Percentiles rank a stretch among this genome's conserved stretches.
These are phyloP conservation scores for Benitochromis conjunctus DNA, from an alignment of 2,113 vertebrate genomes.

Conservation along the genomic window DNA sequence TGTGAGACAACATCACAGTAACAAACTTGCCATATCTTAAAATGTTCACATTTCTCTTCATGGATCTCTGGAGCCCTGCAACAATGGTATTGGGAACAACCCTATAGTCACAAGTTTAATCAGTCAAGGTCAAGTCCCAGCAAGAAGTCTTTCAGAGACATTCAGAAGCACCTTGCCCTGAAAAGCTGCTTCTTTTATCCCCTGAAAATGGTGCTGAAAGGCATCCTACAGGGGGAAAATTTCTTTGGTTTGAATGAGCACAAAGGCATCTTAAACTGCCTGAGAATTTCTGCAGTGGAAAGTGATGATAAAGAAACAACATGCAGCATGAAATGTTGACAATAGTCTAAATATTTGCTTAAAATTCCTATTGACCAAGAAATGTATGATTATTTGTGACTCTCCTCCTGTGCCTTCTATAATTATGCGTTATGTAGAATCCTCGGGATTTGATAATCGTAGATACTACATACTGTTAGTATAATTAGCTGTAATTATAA, in stretches of 20 bases:
- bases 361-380: not conserved
- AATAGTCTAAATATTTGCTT: accelerated
- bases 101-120: not conserved
- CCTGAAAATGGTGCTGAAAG: not conserved
- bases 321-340: not conserved
- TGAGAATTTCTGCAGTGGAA: not conserved
- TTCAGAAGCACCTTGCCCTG: not conserved
- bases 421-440: not conserved
- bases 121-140: not conserved
- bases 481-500: not conserved
- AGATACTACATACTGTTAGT: not conserved
- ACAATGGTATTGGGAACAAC: not conserved
- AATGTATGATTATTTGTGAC: not conserved
- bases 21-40: not conserved
- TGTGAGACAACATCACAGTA: not conserved
- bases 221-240: not conserved
- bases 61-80: not conserved
- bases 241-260: not conserved
- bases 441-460: not conserved
- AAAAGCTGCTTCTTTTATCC: not conserved
- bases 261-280: not conserved
- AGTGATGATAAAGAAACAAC: not conserved
- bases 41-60: accelerated
- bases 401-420: not conserved
- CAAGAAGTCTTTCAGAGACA: not conserved